Conservation (phyloP, 2,888 invertebrate genomes). For the Drosophila rubida region DNA sequence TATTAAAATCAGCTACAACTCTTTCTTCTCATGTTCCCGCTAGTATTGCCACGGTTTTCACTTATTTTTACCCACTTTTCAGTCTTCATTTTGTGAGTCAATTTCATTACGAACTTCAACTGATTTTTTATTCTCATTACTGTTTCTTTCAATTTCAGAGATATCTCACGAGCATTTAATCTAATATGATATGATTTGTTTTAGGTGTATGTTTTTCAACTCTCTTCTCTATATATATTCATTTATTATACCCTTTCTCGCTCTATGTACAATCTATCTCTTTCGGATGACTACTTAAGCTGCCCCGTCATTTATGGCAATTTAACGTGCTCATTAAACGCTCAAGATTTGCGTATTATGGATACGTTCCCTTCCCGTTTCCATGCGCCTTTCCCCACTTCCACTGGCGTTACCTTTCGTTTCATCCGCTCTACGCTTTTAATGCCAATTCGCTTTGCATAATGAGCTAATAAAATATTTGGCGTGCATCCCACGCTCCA, state of each 20-base stretch:
- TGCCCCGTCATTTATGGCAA: slow-evolving; percentile 35
- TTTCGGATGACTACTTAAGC: slow-evolving; percentile 5
- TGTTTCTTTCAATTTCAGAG: background rate
- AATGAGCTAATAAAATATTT: slow-evolving; percentile 81
- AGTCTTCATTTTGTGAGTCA: too few species aligned
- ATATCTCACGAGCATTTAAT: too few species aligned
- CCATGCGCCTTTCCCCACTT: background rate
- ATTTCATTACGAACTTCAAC: background rate
- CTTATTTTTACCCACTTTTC: background rate
- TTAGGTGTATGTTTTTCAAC: background rate
- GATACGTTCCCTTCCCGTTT: background rate
- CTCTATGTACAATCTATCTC: background rate
- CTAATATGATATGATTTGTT: too few species aligned
- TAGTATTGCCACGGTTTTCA: background rate
- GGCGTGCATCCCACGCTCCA: slow-evolving; percentile 79
- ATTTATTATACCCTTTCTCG: background rate
- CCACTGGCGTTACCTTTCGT: slow-evolving; percentile 2
- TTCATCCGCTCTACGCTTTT: slow-evolving; percentile 21
- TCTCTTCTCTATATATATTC: background rate
- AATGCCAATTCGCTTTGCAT: slow-evolving; percentile 73
- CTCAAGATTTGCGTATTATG: slow-evolving; percentile 31
- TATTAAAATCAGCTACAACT: background rate
- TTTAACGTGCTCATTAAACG: slow-evolving; percentile 50
- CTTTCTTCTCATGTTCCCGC: background rate
- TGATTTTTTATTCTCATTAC: background rate